phyloP scores from a whole-genome alignment of 1,140 invertebrate species.

The Drosophila baimaii region DNA sequence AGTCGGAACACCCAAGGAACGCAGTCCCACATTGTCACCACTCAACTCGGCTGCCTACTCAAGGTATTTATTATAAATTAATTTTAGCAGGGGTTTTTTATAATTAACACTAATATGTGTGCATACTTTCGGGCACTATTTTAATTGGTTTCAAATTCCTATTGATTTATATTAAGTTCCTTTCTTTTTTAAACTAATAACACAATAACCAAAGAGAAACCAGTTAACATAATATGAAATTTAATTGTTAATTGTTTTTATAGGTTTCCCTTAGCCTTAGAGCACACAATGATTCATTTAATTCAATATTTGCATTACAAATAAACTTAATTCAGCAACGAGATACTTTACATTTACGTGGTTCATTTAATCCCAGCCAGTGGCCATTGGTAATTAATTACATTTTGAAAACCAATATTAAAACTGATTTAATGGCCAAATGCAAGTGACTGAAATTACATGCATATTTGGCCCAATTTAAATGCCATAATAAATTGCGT shows the following conservation, averaged over 20 bases:
- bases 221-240: no score
- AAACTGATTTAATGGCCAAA: slow-evolving; percentile 25
- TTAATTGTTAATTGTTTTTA: neutral
- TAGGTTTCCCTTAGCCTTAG: neutral
- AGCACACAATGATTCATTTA: neutral
- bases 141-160: neutral
- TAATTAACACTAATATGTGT: no score
- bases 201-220: no score
- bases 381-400: slow-evolving; percentile 18
- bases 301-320: slow-evolving; percentile 26
- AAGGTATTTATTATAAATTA: slow-evolving; percentile 87
- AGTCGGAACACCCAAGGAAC: slow-evolving; percentile 92
- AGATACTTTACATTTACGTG: slow-evolving; percentile 4
- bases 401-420: slow-evolving; percentile 7
- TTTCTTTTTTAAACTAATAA: no score
- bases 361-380: slow-evolving; percentile 29
- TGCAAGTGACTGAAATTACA: slow-evolving; percentile 7
- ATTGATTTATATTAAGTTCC: no score
- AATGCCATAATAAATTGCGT: neutral
- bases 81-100: no score
- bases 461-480: slow-evolving; percentile 2
- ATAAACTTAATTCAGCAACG: slow-evolving; percentile 14
- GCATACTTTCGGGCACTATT: neutral
- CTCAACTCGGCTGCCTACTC: slow-evolving; percentile 91
- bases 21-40: slow-evolving; percentile 91